These are phyloP conservation scores for Caenorhabditis doughertyi DNA, from an alignment of 2,888 invertebrate genomes.

Conservation along the genomic window DNA sequence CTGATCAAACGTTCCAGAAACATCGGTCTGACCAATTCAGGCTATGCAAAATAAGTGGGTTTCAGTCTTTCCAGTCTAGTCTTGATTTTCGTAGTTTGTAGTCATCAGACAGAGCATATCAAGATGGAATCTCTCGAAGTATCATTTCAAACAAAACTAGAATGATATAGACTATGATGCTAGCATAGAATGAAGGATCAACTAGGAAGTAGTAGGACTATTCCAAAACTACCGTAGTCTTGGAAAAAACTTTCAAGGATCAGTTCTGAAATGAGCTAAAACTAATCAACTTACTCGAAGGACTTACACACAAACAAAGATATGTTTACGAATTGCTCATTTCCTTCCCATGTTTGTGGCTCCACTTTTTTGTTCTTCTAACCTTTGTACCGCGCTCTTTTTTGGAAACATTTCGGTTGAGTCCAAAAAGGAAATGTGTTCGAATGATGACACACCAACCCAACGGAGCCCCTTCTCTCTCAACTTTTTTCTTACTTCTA, in stretches of 20 bases:
- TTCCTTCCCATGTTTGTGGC: conserved; percentile 15
- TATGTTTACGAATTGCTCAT: conserved; percentile 10
- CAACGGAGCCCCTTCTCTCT: not conserved
- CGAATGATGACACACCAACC: conserved; percentile 52
- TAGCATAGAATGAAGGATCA: no score
- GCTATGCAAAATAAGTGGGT: no score
- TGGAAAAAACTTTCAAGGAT: not conserved
- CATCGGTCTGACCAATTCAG: no score
- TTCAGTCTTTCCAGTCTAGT: no score
- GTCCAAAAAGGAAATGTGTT: conserved; percentile 46
- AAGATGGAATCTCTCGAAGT: no score
- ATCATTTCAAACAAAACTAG: no score
- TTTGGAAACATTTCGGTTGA: conserved; percentile 30
- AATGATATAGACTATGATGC: no score
- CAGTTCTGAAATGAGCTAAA: conserved; percentile 8
- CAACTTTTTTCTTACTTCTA: conserved; percentile 26
- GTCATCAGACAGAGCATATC: no score
- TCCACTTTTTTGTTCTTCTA: conserved; percentile 17
- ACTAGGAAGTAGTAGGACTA: no score
- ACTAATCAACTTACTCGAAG: conserved; percentile 13
- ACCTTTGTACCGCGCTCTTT: conserved; percentile 20
- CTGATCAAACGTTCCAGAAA: no score
- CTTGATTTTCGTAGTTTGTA: no score
- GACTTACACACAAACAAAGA: conserved; percentile 14
- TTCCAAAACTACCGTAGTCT: conserved; percentile 8